These are phyloP conservation scores for Anguilla rostrata DNA, from an alignment of 2,113 vertebrate species.

Conservation along the genomic window DNA sequence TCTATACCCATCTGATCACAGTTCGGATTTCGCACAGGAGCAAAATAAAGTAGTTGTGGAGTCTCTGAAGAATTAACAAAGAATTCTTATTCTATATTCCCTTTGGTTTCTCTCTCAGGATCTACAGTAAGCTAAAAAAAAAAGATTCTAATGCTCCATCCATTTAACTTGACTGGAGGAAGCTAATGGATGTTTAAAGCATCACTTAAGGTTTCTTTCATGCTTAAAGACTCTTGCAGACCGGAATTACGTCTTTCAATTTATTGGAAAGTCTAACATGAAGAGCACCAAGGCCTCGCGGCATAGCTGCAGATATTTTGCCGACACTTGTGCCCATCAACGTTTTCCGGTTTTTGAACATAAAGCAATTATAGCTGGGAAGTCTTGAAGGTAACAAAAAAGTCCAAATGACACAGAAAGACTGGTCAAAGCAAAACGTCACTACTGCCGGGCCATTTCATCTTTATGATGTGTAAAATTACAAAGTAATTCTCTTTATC, in stretches of 20 bases:
- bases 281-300: background rate
- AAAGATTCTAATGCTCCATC: slow-evolving; percentile 2
- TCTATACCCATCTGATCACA: background rate
- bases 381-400: too few relatives aligned
- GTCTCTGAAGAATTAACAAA: slow-evolving; percentile 8
- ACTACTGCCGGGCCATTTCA: too few relatives aligned
- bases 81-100: slow-evolving; percentile 17
- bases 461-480: too few relatives aligned
- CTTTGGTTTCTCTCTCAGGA: background rate
- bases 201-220: slow-evolving; percentile 18
- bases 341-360: background rate
- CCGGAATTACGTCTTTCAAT: background rate
- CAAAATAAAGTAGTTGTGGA: background rate
- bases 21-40: background rate
- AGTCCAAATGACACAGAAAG: too few relatives aligned
- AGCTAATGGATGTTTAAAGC: slow-evolving; percentile 32
- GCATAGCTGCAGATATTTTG: background rate
- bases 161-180: slow-evolving; percentile 7
- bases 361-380: too few relatives aligned
- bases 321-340: background rate
- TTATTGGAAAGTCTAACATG: background rate
- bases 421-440: too few relatives aligned
- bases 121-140: slow-evolving; percentile 7
- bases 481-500: too few relatives aligned
- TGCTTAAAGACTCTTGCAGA: background rate